Evolutionary conservation across 1,140 invertebrate genomes (phyloP).

Genomic region (Calosoma granatense): DNA sequence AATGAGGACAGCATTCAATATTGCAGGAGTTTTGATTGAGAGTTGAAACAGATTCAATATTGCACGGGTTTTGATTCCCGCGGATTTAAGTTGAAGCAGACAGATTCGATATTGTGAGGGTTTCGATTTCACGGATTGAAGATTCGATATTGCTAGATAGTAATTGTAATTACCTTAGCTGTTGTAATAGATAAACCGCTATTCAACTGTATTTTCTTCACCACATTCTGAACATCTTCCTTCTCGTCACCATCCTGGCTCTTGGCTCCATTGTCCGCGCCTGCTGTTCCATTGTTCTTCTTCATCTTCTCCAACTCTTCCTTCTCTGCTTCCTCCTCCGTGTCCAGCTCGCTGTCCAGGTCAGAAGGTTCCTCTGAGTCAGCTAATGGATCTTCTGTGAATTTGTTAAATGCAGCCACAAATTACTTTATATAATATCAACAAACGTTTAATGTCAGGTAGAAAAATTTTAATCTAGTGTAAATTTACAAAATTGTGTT

Average conservation of each 20-base stretch:
- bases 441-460: background rate
- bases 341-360: slow-evolving; percentile 14
- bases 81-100: too few species aligned
- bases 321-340: slow-evolving; percentile 13
- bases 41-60: too few species aligned
- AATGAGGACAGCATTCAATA: too few species aligned
- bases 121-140: too few species aligned
- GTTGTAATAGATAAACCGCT: slow-evolving; percentile 18
- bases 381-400: slow-evolving; percentile 9
- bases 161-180: slow-evolving; percentile 18
- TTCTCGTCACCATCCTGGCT: background rate
- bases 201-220: slow-evolving; percentile 18
- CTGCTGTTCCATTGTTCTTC: background rate
- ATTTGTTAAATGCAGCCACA: background rate
- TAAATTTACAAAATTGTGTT: background rate
- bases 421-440: too few species aligned
- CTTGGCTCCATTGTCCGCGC: background rate
- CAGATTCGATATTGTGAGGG: too few species aligned
- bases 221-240: slow-evolving; percentile 16
- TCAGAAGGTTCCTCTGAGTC: slow-evolving; percentile 10
- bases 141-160: too few species aligned
- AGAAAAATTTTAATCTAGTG: slow-evolving; percentile 10
- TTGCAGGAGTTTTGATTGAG: too few species aligned
- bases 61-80: too few species aligned
- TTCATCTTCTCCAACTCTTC: background rate